A percentile compares a stretch with the other conserved stretches of the same genome.
These are phyloP conservation scores for Amazona finschi DNA, from an alignment of 2,797 vertebrate species.

Conservation along the genomic window DNA sequence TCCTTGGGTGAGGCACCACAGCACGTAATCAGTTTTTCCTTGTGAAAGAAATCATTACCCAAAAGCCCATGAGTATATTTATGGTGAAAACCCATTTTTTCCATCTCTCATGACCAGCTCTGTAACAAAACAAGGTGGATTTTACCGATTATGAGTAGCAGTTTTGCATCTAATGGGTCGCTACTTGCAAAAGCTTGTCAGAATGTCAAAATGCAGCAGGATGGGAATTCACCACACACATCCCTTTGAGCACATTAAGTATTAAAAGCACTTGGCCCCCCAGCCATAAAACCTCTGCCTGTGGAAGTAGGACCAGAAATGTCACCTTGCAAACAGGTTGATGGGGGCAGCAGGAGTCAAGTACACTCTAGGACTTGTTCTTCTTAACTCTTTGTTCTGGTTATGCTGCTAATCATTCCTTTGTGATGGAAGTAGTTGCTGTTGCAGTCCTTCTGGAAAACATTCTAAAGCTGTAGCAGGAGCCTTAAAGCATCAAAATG, in stretches of 20 bases:
- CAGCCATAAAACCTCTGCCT: conserved; percentile 11
- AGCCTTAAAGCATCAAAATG: conserved; percentile 8
- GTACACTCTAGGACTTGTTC: neutral
- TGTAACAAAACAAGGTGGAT: neutral
- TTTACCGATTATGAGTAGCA: neutral
- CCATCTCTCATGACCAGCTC: neutral
- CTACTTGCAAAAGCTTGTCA: conserved; percentile 12
- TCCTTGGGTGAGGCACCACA: neutral
- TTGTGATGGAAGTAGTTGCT: neutral
- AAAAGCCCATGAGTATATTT: neutral
- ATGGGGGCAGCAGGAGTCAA: neutral
- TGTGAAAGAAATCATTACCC: neutral
- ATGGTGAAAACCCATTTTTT: neutral
- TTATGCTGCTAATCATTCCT: neutral
- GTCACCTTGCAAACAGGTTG: neutral
- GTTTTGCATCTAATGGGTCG: neutral
- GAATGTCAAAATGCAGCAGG: neutral
- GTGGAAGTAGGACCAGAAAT: neutral
- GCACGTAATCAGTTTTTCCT: neutral
- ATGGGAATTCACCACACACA: neutral
- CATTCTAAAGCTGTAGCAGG: neutral
- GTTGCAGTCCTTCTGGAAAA: neutral
- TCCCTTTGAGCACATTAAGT: neutral
- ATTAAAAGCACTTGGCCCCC: conserved; percentile 7
- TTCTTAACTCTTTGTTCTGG: neutral